A percentile compares a stretch with the other conserved stretches of the same genome.
phyloP scores from a whole-genome alignment of 2,888 invertebrate genomes.

The Nephrotoma flavescens region DNA sequence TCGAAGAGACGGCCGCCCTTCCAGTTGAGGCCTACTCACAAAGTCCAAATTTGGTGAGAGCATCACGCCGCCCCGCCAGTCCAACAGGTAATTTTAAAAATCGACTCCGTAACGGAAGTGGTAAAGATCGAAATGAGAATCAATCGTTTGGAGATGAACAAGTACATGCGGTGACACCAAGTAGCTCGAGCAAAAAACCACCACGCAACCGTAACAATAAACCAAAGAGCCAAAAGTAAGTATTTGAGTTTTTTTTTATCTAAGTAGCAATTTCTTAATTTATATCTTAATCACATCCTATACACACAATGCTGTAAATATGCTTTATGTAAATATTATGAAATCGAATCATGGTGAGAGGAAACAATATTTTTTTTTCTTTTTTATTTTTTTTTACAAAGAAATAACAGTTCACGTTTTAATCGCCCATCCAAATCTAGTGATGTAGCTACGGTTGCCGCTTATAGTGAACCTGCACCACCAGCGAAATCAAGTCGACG shows the following conservation, averaged over 20 bases:
- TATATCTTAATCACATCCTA: not conserved
- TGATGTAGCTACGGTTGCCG: constrained; percentile 49
- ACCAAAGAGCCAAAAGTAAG: constrained; percentile 13
- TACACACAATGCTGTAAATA: not conserved
- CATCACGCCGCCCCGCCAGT: constrained; percentile 37
- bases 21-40: constrained; percentile 40
- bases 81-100: constrained; percentile 40
- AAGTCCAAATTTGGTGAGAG: constrained; percentile 33
- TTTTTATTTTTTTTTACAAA: not conserved
- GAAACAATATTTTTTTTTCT: not conserved
- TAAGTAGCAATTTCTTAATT: not conserved
- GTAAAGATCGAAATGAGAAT: constrained; percentile 29
- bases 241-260: not conserved
- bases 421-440: constrained; percentile 18
- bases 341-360: not conserved
- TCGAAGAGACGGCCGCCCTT: constrained; percentile 38
- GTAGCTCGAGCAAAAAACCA: constrained; percentile 9
- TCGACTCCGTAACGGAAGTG: constrained; percentile 33
- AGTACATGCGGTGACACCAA: constrained; percentile 7
- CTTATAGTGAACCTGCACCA: constrained; percentile 39
- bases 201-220: constrained; percentile 10
- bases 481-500: constrained; percentile 37
- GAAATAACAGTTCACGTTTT: constrained; percentile 9
- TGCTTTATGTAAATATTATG: not conserved
- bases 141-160: constrained; percentile 9